Evolutionary conservation across 23 tunicate genomes (phyloP).

Genomic region (Pegea sp.): DNA sequence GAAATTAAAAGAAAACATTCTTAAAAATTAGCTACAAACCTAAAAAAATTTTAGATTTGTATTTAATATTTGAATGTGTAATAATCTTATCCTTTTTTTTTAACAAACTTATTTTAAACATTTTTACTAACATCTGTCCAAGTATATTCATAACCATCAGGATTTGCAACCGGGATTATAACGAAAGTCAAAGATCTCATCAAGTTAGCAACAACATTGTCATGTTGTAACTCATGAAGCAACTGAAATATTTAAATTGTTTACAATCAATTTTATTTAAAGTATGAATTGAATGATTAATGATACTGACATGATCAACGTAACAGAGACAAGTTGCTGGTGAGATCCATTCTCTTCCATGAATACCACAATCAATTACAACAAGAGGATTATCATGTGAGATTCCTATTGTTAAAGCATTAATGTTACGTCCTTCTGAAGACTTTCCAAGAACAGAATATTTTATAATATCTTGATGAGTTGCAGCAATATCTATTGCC

Average conservation of each 20-base stretch:
- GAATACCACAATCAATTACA: slow-evolving; percentile 95
- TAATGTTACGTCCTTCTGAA: slow-evolving; percentile 45
- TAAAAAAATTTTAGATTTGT: too few species aligned
- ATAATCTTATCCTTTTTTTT: too few species aligned
- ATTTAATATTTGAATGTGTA: too few species aligned
- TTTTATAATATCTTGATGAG: slow-evolving; percentile 7
- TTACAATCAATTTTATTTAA: neutral
- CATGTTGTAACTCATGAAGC: slow-evolving; percentile 18
- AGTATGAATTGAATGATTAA: neutral
- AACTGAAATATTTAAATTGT: slow-evolving; percentile 7
- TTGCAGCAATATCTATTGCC: slow-evolving; percentile 21
- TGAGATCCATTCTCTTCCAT: slow-evolving; percentile 97
- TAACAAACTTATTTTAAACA: too few species aligned
- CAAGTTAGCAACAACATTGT: slow-evolving; percentile 15
- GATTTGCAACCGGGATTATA: slow-evolving; percentile 59
- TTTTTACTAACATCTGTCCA: slow-evolving; percentile 36
- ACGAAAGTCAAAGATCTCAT: slow-evolving; percentile 29
- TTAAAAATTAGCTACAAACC: too few species aligned
- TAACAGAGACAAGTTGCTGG: slow-evolving; percentile 95
- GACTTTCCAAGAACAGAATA: neutral
- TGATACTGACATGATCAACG: slow-evolving; percentile 36
- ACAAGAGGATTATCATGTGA: slow-evolving; percentile 19
- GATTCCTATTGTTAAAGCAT: slow-evolving; percentile 9
- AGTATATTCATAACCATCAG: slow-evolving; percentile 82
- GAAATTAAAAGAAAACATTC: too few species aligned